Percentiles rank a stretch among this genome's conserved stretches.
Evolutionary conservation across 2,888 invertebrate genomes (phyloP).

Genomic region (Barypeithes pellucidus): DNA sequence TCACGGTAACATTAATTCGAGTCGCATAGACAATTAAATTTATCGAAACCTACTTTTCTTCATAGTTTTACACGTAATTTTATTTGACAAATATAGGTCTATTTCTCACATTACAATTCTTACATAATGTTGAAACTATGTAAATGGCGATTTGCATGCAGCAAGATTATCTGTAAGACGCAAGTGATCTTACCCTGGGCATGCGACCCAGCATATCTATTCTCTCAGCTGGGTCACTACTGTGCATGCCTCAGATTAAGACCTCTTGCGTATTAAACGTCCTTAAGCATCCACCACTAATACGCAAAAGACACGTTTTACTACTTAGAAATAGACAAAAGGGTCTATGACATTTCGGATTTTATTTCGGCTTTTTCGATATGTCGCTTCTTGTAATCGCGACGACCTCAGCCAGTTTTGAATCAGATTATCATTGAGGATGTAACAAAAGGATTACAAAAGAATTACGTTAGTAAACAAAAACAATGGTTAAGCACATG

Average conservation of each 20-base stretch:
- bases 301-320: no score
- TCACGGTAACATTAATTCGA: slow-evolving; percentile 7
- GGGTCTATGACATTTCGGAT: not conserved
- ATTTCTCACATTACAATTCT: slow-evolving; percentile 5
- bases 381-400: not conserved
- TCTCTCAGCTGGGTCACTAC: no score
- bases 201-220: no score
- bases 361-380: slow-evolving; percentile 11
- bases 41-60: slow-evolving; percentile 25
- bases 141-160: no score
- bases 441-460: slow-evolving; percentile 25
- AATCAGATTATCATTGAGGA: slow-evolving; percentile 13
- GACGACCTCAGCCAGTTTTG: slow-evolving; percentile 11
- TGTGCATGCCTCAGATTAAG: no score
- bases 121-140: not conserved
- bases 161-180: not conserved
- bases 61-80: slow-evolving; percentile 4
- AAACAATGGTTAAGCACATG: not conserved
- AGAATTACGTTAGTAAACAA: slow-evolving; percentile 16
- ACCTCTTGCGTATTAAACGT: no score
- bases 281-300: no score
- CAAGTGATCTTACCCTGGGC: no score
- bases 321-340: no score
- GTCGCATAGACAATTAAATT: not conserved
- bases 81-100: slow-evolving; percentile 16